Conservation (phyloP, 2,888 invertebrate genomes). For the Eupithecia dodoneata region DNA sequence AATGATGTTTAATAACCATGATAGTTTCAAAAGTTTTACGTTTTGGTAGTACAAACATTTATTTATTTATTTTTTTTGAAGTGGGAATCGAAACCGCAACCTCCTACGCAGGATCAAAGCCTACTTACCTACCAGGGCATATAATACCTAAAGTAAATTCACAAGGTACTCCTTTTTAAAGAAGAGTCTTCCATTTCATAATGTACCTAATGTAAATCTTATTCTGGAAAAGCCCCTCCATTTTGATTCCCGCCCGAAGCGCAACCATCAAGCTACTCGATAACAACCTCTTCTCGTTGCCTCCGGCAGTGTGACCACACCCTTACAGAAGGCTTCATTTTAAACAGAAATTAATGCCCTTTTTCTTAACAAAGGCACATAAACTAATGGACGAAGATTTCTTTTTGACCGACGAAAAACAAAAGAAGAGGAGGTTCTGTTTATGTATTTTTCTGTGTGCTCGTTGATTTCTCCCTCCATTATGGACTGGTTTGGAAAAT, state of each 20-base stretch:
- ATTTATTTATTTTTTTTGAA: too few species aligned
- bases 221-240: neutral
- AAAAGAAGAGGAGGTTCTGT: too few species aligned
- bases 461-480: too few species aligned
- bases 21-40: too few species aligned
- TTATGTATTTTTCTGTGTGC: too few species aligned
- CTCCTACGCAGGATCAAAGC: too few species aligned
- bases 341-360: slow-evolving; percentile 10
- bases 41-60: too few species aligned
- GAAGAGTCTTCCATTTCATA: neutral
- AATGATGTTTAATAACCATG: too few species aligned
- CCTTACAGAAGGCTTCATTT: slow-evolving; percentile 51
- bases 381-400: neutral
- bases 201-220: neutral
- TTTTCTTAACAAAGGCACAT: slow-evolving; percentile 1
- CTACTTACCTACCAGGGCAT: too few species aligned
- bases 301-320: slow-evolving; percentile 57
- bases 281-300: slow-evolving; percentile 47
- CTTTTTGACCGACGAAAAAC: too few species aligned
- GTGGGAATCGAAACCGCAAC: too few species aligned
- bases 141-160: neutral
- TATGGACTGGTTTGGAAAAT: too few species aligned
- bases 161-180: neutral
- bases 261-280: slow-evolving; percentile 40
- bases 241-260: slow-evolving; percentile 32